Evolutionary conservation across 2,797 vertebrate species (phyloP), one percentile per base, ranked within the genome.

Genomic region (Momotus momota): DNA sequence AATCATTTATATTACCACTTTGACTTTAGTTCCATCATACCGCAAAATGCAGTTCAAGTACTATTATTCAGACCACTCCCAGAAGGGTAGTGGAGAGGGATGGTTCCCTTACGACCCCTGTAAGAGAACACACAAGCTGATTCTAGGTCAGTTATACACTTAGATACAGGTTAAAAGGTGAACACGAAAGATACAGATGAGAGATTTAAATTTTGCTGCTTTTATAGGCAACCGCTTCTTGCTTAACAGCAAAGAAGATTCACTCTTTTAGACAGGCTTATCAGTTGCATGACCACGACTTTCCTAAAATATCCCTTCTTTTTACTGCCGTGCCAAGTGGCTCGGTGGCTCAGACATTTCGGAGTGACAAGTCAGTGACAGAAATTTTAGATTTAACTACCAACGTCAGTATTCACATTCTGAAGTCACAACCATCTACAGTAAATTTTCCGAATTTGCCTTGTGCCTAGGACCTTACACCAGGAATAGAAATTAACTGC

Each of bases 401-500:
- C 51, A 66, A 60, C 71, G 62, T 14, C 54, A 69, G 58, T 57
- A 73, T 48, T 70, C 33, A 70, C 17, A 55, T 82, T 85, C 29
- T 82, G 29, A 57, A 75, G 26, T 57, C 27, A 66, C 80, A 82
- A 54, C 51, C 2, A 55, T 9, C 35, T 25, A 48, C 21, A n/a
- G 19, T 31, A 57, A 54, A 2, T 21, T 65, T n/a, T 69, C 10
- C 31, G 0, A 0, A n/a, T 90, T 79, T 85, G 35, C 52, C 40
- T 81, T 58, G 7, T 79, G 66, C 40, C n/a, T 46, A 48, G 19
- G 21, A 78, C 35, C 35, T 88, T 60, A 72, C 7, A 61, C 2
- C 22, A 93, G 18, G 45, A 88, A 88, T 2, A 90, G 55, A 82
- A 94, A 86, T 86, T 64, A 93, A 92, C 88, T 71, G 57, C 65